phyloP scores from a whole-genome alignment of 2,888 invertebrate species.

The Polietes domitor region DNA sequence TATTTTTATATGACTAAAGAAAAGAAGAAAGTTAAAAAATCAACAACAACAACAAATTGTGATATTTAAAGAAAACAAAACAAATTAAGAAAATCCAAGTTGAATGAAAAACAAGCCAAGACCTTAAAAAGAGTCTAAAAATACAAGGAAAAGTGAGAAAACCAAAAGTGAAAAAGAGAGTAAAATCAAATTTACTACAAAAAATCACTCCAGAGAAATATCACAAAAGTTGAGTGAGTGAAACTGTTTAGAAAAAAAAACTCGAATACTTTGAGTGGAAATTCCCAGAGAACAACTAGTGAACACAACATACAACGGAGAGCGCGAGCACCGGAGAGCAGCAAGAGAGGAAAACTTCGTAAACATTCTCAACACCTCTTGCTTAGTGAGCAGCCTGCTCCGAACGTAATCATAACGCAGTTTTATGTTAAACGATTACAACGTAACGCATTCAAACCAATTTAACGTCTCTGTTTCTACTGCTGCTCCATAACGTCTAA shows the following conservation, averaged over 20 bases:
- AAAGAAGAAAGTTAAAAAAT: conserved; percentile 41
- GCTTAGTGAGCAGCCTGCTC: conserved; percentile 25
- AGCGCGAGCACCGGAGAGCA: background rate
- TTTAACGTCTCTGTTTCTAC: conserved; percentile 54
- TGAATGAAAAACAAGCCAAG: conserved; percentile 43
- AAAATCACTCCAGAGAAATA: conserved; percentile 25
- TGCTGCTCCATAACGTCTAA: conserved; percentile 62
- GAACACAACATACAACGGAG: background rate
- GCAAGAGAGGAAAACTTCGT: background rate
- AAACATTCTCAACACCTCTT: background rate
- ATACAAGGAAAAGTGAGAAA: conserved; percentile 16
- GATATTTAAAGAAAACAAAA: conserved; percentile 60
- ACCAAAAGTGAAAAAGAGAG: conserved; percentile 29
- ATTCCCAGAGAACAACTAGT: background rate
- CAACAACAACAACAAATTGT: conserved; percentile 44
- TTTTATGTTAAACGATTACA: conserved; percentile 66
- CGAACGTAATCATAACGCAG: conserved; percentile 57
- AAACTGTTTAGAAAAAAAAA: background rate
- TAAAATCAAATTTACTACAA: background rate
- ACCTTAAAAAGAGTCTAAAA: conserved; percentile 62
- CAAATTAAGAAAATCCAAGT: conserved; percentile 12
- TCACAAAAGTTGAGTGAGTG: background rate
- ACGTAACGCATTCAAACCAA: conserved; percentile 60
- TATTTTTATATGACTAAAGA: conserved; percentile 36
- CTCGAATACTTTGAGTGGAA: background rate